These are phyloP conservation scores for Leptopilina syphax DNA, from an alignment of 2,888 invertebrate genomes.

Conservation along the genomic window DNA sequence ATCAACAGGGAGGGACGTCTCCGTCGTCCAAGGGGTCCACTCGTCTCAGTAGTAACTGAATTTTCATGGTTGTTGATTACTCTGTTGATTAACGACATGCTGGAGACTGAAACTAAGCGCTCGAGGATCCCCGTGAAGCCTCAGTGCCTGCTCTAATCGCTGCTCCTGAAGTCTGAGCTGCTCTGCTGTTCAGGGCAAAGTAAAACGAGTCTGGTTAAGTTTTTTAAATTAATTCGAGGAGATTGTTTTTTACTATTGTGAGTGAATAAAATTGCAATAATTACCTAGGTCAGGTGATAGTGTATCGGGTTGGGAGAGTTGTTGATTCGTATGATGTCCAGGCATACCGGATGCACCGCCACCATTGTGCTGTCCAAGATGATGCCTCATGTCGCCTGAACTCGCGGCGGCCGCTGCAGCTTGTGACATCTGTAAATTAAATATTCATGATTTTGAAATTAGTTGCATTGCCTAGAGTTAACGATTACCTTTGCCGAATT, in stretches of 20 bases:
- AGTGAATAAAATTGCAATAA: constrained; percentile 36
- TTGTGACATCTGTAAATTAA: constrained; percentile 69
- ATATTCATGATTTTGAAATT: constrained; percentile 34
- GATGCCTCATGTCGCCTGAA: constrained; percentile 77
- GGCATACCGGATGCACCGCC: constrained; percentile 72
- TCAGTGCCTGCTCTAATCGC: constrained; percentile 88
- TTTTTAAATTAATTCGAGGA: not conserved
- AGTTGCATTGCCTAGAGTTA: constrained; percentile 6
- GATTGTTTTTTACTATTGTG: not conserved
- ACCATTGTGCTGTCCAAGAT: constrained; percentile 75
- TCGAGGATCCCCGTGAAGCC: constrained; percentile 88
- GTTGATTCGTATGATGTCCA: constrained; percentile 75
- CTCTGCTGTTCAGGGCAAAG: constrained; percentile 65
- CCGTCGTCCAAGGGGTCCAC: constrained; percentile 76
- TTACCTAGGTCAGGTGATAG: constrained; percentile 74
- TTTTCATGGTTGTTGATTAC: constrained; percentile 84
- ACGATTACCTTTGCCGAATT: constrained; percentile 29
- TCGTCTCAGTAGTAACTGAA: constrained; percentile 87
- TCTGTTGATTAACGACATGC: constrained; percentile 79
- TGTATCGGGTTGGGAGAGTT: constrained; percentile 73
- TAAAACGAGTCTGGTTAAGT: constrained; percentile 6
- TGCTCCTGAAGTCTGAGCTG: constrained; percentile 84
- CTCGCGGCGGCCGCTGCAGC: constrained; percentile 73
- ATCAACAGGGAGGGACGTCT: constrained; percentile 63
- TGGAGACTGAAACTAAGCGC: constrained; percentile 86